These are phyloP conservation scores for Cossypha dichroa DNA, from an alignment of 2,797 vertebrate species.

Conservation along the genomic window DNA sequence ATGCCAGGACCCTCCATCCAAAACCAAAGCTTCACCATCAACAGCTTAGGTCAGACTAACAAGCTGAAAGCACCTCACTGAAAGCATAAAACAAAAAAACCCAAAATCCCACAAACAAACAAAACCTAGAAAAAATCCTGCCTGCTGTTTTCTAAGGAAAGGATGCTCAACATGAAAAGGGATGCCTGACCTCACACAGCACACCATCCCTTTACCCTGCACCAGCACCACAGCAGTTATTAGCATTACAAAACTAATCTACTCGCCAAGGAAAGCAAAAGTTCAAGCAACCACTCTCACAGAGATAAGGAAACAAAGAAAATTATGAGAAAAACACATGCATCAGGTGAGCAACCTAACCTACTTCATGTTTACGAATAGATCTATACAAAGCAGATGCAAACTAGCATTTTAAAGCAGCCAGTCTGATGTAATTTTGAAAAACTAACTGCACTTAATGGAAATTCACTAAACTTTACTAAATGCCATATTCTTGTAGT, in stretches of 20 bases:
- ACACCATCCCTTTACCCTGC: not conserved
- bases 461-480: not conserved
- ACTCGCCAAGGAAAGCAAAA: not conserved
- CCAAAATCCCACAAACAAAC: no score
- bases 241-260: not conserved
- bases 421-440: not conserved
- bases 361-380: not conserved
- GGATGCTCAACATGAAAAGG: not conserved
- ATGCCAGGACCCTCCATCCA: not conserved
- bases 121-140: not conserved
- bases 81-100: not conserved
- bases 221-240: not conserved
- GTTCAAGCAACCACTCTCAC: not conserved
- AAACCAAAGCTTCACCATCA: rapidly evolving
- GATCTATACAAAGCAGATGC: not conserved
- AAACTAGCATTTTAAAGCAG: not conserved
- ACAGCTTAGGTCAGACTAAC: not conserved
- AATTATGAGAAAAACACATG: rapidly evolving
- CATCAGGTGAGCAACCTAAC: not conserved
- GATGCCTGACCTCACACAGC: not conserved
- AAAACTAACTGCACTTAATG: not conserved
- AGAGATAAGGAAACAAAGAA: not conserved
- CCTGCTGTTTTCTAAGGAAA: not conserved
- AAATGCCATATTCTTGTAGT: not conserved
- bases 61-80: not conserved